A percentile compares a stretch with the other conserved stretches of the same genome.
phyloP scores from a whole-genome alignment of 1,140 invertebrate genomes.

The Cydia amplana region DNA sequence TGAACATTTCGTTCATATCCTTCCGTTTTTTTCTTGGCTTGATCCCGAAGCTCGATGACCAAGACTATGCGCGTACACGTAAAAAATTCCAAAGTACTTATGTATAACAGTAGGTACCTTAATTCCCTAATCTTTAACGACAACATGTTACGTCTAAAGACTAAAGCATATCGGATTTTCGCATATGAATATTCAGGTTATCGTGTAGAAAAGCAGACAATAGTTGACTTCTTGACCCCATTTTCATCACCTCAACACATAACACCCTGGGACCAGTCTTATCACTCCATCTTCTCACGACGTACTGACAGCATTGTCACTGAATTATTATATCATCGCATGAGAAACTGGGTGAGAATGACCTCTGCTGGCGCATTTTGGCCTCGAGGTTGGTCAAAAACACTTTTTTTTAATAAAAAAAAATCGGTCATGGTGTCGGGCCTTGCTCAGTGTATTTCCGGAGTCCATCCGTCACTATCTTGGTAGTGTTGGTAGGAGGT shows the following conservation, averaged over 20 bases:
- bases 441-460: too few relatives aligned
- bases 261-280: constrained; percentile 3
- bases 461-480: too few relatives aligned
- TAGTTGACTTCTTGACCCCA: constrained; percentile 16
- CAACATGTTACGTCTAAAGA: too few relatives aligned
- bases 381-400: background rate
- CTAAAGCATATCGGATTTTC: too few relatives aligned
- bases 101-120: background rate
- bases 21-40: too few relatives aligned
- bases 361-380: background rate
- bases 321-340: constrained; percentile 1
- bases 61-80: too few relatives aligned
- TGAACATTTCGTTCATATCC: too few relatives aligned
- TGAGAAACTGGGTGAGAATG: constrained; percentile 10
- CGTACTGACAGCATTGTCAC: background rate
- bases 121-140: background rate
- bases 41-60: too few relatives aligned
- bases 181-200: background rate
- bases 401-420: background rate
- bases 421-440: background rate
- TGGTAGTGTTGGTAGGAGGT: too few relatives aligned
- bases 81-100: too few relatives aligned
- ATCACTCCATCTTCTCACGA: constrained; percentile 12
- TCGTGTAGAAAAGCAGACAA: background rate
- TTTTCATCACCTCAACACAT: constrained; percentile 13